These are phyloP conservation scores for Falco peregrinus DNA, from an alignment of 2,797 vertebrate genomes.

Conservation along the genomic window DNA sequence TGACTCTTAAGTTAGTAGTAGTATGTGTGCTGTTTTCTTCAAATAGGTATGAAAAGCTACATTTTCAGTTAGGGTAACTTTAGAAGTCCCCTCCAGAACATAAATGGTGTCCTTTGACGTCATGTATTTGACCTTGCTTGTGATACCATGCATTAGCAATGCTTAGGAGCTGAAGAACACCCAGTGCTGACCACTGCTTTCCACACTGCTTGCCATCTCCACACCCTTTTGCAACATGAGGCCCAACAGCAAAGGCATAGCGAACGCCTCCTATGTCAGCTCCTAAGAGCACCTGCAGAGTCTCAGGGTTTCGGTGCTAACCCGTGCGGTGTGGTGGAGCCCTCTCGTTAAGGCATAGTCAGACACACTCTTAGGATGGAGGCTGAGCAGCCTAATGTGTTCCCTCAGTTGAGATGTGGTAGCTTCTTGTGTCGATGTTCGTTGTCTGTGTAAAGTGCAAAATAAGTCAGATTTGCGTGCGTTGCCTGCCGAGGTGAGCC, in stretches of 20 bases:
- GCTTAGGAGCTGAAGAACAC: not conserved
- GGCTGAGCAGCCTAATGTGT: not conserved
- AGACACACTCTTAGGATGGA: not conserved
- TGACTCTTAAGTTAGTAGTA: not conserved
- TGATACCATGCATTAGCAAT: not conserved
- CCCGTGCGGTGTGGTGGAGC: accelerated
- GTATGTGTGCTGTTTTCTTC: not conserved
- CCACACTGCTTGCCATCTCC: constrained; percentile 23
- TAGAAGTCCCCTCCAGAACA: not conserved
- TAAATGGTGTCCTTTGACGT: not conserved
- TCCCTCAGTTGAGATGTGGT: not conserved
- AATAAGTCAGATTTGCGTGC: not conserved
- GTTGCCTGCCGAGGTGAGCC: not conserved
- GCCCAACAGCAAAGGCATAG: not conserved
- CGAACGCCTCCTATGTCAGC: not conserved
- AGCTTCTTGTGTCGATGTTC: not conserved
- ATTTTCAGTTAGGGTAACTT: not conserved
- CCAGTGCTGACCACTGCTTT: constrained; percentile 10
- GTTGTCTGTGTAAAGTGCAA: not conserved
- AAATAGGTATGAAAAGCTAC: not conserved
- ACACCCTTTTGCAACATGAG: constrained; percentile 2
- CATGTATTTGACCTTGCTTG: not conserved
- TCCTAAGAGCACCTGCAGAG: not conserved
- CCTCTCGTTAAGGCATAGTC: not conserved
- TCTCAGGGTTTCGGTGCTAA: not conserved